Percentiles rank a stretch among this genome's conserved stretches.
phyloP scores from a whole-genome alignment of 2,888 invertebrate genomes.

The Pandemis heparana region DNA sequence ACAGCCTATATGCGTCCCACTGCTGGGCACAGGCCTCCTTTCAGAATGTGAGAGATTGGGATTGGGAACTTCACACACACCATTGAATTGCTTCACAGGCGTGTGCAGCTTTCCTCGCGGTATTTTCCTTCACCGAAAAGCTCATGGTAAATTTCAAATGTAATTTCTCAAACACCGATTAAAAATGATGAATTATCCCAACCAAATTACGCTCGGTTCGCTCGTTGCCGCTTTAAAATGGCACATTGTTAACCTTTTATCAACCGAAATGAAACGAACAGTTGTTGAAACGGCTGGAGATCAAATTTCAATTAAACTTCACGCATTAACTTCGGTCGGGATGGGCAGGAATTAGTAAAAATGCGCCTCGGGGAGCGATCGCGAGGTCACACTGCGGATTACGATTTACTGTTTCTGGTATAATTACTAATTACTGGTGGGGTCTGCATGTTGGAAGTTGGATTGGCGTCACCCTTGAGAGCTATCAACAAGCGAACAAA shows the following conservation, averaged over 20 bases:
- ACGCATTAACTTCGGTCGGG: conserved; percentile 26
- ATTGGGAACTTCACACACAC: too few relatives aligned
- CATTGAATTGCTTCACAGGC: too few relatives aligned
- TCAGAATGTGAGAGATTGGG: too few relatives aligned
- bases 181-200: conserved; percentile 10
- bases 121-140: too few relatives aligned
- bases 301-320: conserved; percentile 42
- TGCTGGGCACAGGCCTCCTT: too few relatives aligned
- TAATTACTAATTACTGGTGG: conserved; percentile 17
- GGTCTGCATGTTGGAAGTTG: not conserved
- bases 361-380: conserved; percentile 36
- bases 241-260: conserved; percentile 37
- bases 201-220: not conserved
- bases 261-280: conserved; percentile 14
- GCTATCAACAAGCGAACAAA: too few relatives aligned
- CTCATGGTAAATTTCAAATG: too few relatives aligned
- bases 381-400: conserved; percentile 8
- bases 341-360: conserved; percentile 38
- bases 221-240: not conserved
- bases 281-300: conserved; percentile 33
- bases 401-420: conserved; percentile 10
- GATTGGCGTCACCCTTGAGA: not conserved
- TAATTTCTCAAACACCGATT: not conserved
- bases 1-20: too few relatives aligned
- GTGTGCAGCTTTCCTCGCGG: too few relatives aligned